Percentiles rank a stretch among this genome's conserved stretches.
Evolutionary conservation across 2,888 invertebrate genomes (phyloP).

Genomic region (Lochmaea crataegi): DNA sequence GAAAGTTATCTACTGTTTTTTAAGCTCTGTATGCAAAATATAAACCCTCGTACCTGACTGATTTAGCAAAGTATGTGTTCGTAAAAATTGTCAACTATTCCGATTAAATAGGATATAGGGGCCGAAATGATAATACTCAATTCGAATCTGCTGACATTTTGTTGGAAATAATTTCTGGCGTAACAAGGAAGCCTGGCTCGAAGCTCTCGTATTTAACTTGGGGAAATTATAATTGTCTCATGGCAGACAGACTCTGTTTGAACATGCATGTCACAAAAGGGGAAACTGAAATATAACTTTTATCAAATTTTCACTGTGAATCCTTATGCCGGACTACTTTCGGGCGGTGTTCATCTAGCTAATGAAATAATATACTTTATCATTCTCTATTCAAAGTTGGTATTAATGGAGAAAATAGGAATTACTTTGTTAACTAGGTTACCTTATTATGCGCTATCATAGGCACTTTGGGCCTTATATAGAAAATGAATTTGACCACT

Average conservation of each 20-base stretch:
- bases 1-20: too few species aligned
- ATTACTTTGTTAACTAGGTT: conserved; percentile 18
- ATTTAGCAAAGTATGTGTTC: not conserved
- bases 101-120: not conserved
- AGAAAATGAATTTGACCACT: conserved; percentile 4
- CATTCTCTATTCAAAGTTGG: conserved; percentile 27
- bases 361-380: conserved; percentile 38
- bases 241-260: conserved; percentile 32
- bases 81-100: not conserved
- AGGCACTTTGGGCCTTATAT: not conserved
- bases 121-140: conserved; percentile 21
- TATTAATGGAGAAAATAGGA: conserved; percentile 26
- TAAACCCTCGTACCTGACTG: not conserved
- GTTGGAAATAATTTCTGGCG: conserved; percentile 19
- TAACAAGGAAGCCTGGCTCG: conserved; percentile 10
- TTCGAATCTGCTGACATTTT: conserved; percentile 22
- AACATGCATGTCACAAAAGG: conserved; percentile 39
- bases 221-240: conserved; percentile 34
- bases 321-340: conserved; percentile 28
- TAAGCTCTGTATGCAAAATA: too few species aligned
- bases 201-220: conserved; percentile 26
- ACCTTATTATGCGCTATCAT: conserved; percentile 12
- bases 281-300: conserved; percentile 39
- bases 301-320: conserved; percentile 41
- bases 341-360: conserved; percentile 31